Evolutionary conservation across 2,113 vertebrate genomes (phyloP).

Genomic region (Mus pahari): DNA sequence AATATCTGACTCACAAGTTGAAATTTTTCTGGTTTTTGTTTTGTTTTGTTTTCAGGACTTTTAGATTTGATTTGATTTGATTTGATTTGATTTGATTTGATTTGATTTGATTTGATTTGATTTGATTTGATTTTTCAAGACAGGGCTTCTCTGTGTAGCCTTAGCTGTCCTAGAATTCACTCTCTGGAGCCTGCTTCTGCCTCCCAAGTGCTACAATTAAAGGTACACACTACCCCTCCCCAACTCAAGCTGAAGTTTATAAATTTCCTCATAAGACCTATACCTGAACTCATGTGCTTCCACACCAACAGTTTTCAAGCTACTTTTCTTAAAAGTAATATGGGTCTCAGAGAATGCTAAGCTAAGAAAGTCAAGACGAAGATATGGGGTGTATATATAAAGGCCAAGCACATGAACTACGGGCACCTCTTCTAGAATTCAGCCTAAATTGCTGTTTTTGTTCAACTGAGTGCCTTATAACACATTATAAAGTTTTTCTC

Average conservation of each 20-base stretch:
- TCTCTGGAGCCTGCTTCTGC: background rate
- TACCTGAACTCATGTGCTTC: background rate
- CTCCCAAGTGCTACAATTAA: background rate
- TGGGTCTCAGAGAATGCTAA: background rate
- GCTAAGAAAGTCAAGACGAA: background rate
- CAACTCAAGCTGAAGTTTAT: background rate
- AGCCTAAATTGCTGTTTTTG: background rate
- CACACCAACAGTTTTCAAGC: conserved; percentile 13
- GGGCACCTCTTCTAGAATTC: background rate
- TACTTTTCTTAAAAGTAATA: background rate
- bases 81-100: background rate
- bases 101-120: background rate
- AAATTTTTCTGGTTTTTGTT: background rate
- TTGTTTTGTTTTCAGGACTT: background rate
- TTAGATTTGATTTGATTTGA: background rate
- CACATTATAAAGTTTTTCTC: background rate
- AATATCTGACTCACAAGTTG: background rate
- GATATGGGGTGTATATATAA: background rate
- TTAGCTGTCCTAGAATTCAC: background rate
- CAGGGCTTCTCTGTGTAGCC: background rate
- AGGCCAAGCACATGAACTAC: background rate
- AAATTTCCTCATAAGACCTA: background rate
- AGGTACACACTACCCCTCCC: background rate
- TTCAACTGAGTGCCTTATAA: background rate
- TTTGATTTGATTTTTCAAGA: background rate